Conservation (phyloP, 2,113 vertebrate species). For the Menidia beryllina region DNA sequence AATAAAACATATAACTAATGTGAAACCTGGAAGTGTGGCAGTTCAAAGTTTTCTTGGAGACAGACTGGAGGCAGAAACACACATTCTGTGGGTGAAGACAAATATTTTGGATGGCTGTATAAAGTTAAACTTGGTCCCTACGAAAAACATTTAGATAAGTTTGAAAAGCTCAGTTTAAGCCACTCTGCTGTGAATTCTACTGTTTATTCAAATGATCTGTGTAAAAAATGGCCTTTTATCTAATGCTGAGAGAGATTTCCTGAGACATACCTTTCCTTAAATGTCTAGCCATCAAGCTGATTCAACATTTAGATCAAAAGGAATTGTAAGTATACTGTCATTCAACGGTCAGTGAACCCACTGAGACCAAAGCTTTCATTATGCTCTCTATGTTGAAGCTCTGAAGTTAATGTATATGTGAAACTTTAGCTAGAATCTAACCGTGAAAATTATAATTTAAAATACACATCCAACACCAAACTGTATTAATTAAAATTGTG, state of each 20-base stretch:
- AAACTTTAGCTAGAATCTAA: too few relatives aligned
- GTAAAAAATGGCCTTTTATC: neutral
- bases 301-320: too few relatives aligned
- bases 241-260: neutral
- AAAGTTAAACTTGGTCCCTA: neutral
- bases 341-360: too few relatives aligned
- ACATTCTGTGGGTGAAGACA: conserved; percentile 8
- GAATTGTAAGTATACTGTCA: too few relatives aligned
- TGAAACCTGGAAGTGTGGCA: conserved; percentile 17
- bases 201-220: neutral
- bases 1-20: conserved; percentile 23
- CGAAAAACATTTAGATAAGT: conserved; percentile 18
- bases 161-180: conserved; percentile 9
- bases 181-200: neutral
- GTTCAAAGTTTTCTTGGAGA: conserved; percentile 22
- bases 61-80: conserved; percentile 13
- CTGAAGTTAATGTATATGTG: too few relatives aligned
- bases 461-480: too few relatives aligned
- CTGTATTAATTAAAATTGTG: too few relatives aligned
- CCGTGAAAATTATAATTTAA: too few relatives aligned
- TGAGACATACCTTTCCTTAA: neutral
- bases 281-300: too few relatives aligned
- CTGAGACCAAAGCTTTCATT: too few relatives aligned
- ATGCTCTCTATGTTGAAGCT: too few relatives aligned
- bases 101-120: conserved; percentile 3